Evolutionary conservation across 2,113 vertebrate species (phyloP).

Genomic region (Globicephala melas): DNA sequence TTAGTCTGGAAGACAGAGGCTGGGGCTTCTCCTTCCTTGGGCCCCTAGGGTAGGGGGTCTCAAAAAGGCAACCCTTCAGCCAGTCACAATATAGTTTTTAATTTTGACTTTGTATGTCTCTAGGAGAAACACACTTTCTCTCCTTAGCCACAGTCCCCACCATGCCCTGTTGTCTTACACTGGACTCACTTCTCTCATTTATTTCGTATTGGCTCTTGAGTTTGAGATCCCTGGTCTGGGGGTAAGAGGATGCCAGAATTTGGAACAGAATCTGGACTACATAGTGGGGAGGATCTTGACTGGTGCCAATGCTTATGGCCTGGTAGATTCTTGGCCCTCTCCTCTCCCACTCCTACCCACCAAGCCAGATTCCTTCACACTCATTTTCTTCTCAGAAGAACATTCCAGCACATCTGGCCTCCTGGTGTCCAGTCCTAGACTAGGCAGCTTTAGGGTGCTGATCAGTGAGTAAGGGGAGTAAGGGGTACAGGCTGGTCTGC

Average conservation of each 20-base stretch:
- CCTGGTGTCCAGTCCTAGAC: background rate
- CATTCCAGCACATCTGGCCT: background rate
- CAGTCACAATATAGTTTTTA: background rate
- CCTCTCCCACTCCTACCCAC: background rate
- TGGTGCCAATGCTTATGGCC: background rate
- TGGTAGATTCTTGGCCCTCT: background rate
- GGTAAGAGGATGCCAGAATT: background rate
- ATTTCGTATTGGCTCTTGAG: background rate
- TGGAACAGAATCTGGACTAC: background rate
- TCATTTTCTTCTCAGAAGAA: background rate
- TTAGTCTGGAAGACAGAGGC: background rate
- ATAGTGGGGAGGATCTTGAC: background rate
- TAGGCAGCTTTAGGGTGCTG: background rate
- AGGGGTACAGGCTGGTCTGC: background rate
- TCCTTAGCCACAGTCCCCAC: background rate
- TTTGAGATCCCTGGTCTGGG: background rate
- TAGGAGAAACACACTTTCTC: background rate
- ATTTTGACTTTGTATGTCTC: background rate
- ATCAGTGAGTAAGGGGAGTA: background rate
- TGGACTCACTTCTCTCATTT: background rate
- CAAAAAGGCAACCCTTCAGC: background rate
- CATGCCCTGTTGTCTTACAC: background rate
- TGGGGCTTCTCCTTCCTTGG: background rate
- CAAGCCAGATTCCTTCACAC: constrained; percentile 24
- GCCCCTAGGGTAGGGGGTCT: background rate